These are phyloP conservation scores for Drosophila formosana DNA, from an alignment of 2,888 invertebrate genomes.

Conservation along the genomic window DNA sequence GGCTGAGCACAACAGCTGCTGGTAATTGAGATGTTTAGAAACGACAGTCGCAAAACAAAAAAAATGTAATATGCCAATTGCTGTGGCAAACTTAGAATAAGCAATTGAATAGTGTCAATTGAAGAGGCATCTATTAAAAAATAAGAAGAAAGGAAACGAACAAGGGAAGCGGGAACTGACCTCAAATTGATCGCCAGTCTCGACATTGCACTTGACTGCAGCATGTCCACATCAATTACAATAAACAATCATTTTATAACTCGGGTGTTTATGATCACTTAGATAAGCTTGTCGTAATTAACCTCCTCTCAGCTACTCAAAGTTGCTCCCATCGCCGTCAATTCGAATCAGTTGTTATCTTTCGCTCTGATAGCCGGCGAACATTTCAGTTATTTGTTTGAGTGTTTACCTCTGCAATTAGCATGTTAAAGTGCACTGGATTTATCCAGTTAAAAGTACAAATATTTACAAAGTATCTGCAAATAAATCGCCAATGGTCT, in stretches of 20 bases:
- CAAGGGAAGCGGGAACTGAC: neutral
- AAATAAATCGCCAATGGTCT: constrained; percentile 37
- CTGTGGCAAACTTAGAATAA: constrained; percentile 19
- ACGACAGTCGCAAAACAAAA: constrained; percentile 5
- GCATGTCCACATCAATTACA: constrained; percentile 37
- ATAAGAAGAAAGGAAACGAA: neutral
- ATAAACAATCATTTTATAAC: constrained; percentile 18
- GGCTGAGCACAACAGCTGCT: neutral
- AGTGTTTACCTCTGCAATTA: constrained; percentile 48
- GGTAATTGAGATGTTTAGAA: constrained; percentile 16
- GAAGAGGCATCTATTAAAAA: neutral
- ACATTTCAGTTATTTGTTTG: neutral
- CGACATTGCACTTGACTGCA: constrained; percentile 55
- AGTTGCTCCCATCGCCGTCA: constrained; percentile 11
- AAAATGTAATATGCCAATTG: constrained; percentile 36
- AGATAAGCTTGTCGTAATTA: constrained; percentile 40
- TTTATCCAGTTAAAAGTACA: constrained; percentile 72
- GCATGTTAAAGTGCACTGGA: constrained; percentile 74
- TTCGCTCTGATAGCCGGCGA: constrained; percentile 15
- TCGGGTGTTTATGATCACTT: constrained; percentile 3
- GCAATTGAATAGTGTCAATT: constrained; percentile 29
- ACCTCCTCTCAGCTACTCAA: constrained; percentile 20
- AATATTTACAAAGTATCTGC: constrained; percentile 46
- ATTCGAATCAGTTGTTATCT: constrained; percentile 51
- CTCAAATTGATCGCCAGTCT: constrained; percentile 35